phyloP scores from a whole-genome alignment of 2,888 invertebrate species.

The Chaetogeoica ovagalla region DNA sequence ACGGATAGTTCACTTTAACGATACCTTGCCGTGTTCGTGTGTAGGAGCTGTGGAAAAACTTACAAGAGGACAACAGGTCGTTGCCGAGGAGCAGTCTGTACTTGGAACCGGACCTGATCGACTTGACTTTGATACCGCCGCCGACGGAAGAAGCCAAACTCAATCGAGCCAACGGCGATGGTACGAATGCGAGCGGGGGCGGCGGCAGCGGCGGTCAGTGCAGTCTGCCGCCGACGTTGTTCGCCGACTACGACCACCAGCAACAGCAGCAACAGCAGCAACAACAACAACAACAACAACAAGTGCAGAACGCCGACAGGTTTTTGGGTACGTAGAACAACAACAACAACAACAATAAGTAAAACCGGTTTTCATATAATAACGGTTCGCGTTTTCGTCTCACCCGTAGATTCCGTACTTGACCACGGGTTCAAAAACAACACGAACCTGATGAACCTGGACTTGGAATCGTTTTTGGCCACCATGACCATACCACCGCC shows the following conservation, averaged over 20 bases:
- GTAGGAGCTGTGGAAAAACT: constrained; percentile 58
- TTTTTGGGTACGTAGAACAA: constrained; percentile 33
- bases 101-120: constrained; percentile 85
- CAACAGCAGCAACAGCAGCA: background rate
- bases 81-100: constrained; percentile 63
- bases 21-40: background rate
- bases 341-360: too few relatives aligned
- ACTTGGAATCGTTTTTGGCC: constrained; percentile 81
- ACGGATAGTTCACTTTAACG: too few relatives aligned
- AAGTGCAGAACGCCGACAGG: constrained; percentile 12
- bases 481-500: constrained; percentile 82
- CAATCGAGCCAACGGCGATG: constrained; percentile 2
- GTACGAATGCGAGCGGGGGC: constrained; percentile 1
- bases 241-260: constrained; percentile 27
- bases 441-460: constrained; percentile 59
- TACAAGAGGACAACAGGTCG: constrained; percentile 60
- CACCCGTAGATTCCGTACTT: constrained; percentile 50
- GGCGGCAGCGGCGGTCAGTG: background rate
- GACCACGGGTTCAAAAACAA: constrained; percentile 55
- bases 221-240: constrained; percentile 30
- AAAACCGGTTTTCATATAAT: too few relatives aligned
- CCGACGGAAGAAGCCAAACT: constrained; percentile 62
- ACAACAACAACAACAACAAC: too few relatives aligned
- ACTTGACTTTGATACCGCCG: constrained; percentile 83
- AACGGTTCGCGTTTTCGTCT: background rate